phyloP scores from a whole-genome alignment of 1,140 invertebrate genomes.

The Drosophila pachea region DNA sequence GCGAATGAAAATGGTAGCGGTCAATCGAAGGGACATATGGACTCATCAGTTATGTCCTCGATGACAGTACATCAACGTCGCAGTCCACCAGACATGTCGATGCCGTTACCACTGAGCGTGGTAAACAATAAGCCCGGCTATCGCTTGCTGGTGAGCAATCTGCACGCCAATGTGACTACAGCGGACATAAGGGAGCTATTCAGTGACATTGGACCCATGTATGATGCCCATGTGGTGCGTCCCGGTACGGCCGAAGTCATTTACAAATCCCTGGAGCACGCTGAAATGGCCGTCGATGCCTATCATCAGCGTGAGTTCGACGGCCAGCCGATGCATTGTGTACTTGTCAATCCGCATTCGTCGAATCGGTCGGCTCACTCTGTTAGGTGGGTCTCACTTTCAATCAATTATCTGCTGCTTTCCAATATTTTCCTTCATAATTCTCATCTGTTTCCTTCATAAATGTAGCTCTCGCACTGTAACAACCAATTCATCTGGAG shows the following conservation, averaged over 20 bases:
- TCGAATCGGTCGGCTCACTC: slow-evolving; percentile 81
- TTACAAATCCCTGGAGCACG: slow-evolving; percentile 90
- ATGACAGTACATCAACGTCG: slow-evolving; percentile 41
- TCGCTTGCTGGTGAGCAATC: slow-evolving; percentile 91
- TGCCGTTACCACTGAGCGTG: slow-evolving; percentile 33
- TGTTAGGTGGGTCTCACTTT: slow-evolving; percentile 56
- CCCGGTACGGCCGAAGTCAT: slow-evolving; percentile 93
- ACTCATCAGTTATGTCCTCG: slow-evolving; percentile 39
- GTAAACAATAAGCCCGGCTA: slow-evolving; percentile 80
- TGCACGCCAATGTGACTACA: slow-evolving; percentile 90
- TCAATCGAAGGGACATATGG: not conserved
- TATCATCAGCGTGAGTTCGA: slow-evolving; percentile 95
- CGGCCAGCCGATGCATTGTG: slow-evolving; percentile 90
- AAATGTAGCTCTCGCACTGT: slow-evolving; percentile 55
- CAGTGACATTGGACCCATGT: slow-evolving; percentile 92
- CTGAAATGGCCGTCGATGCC: slow-evolving; percentile 91
- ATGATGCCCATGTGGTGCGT: slow-evolving; percentile 90
- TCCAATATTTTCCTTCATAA: not conserved
- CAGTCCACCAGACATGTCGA: slow-evolving; percentile 62
- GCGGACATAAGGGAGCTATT: slow-evolving; percentile 96
- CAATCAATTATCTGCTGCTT: not conserved
- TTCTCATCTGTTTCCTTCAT: too few species aligned
- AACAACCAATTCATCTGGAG: slow-evolving; percentile 65
- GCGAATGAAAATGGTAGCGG: slow-evolving; percentile 78
- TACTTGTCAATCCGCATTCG: slow-evolving; percentile 85